Percentiles rank a stretch among this genome's conserved stretches.
Conservation (phyloP, 2,113 vertebrate genomes). For the Lycocorax pyrrhopterus region DNA sequence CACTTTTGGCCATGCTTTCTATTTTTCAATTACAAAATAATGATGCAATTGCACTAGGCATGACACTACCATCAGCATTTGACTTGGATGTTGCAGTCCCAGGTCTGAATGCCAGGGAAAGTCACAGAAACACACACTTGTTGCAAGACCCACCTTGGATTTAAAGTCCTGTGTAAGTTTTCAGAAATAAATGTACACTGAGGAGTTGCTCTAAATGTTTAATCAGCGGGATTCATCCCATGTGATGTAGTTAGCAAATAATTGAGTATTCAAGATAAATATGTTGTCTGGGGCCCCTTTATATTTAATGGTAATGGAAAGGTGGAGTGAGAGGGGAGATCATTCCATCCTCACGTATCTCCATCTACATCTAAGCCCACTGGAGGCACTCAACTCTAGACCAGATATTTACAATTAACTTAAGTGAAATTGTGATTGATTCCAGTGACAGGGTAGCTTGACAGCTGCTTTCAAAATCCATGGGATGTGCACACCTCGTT, state of each 20-base stretch:
- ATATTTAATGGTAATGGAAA: neutral
- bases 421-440: neutral
- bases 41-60: neutral
- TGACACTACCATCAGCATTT: neutral
- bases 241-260: neutral
- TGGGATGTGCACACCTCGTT: neutral
- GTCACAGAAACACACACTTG: neutral
- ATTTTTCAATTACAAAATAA: neutral
- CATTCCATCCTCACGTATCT: neutral
- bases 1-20: neutral
- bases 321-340: neutral
- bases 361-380: neutral
- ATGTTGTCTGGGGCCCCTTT: neutral
- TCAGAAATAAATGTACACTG: neutral
- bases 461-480: neutral
- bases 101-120: neutral
- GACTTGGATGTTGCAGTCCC: neutral
- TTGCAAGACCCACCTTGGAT: neutral
- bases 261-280: neutral
- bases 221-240: neutral
- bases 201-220: neutral
- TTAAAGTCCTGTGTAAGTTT: neutral
- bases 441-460: neutral
- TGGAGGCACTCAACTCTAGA: neutral
- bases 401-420: neutral